Evolutionary conservation across 2,113 vertebrate genomes (phyloP).

Genomic region (Toxostoma redivivum): DNA sequence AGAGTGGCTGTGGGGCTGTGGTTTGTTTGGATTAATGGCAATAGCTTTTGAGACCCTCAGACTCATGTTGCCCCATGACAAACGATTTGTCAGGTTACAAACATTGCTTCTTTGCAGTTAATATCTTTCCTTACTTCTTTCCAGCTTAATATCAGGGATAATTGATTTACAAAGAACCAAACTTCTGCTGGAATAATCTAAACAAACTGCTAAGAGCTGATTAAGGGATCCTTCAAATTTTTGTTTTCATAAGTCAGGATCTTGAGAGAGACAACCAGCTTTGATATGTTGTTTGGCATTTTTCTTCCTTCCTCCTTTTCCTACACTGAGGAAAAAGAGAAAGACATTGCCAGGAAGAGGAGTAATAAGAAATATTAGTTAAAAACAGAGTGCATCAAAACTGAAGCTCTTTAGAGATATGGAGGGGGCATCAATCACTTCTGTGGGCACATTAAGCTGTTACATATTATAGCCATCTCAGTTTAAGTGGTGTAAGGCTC

Average conservation of each 20-base stretch:
- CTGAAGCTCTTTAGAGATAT: conserved; percentile 34
- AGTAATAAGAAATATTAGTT: conserved; percentile 53
- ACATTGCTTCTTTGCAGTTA: neutral
- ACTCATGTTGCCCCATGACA: neutral
- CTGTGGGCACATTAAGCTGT: conserved; percentile 56
- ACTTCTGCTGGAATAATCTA: neutral
- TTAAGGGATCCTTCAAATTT: neutral
- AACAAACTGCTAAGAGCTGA: neutral
- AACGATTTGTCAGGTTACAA: neutral
- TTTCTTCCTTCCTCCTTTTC: neutral
- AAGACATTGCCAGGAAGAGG: neutral
- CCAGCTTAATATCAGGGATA: neutral
- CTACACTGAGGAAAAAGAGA: neutral
- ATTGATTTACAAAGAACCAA: neutral
- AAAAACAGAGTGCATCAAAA: conserved; percentile 37
- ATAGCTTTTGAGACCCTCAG: neutral
- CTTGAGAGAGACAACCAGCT: neutral
- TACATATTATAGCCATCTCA: conserved; percentile 75
- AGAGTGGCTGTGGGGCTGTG: neutral
- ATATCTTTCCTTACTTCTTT: neutral
- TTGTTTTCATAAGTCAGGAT: neutral
- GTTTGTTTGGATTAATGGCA: neutral
- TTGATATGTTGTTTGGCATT: neutral
- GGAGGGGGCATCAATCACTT: conserved; percentile 44
- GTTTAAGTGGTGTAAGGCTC: conserved; percentile 80